Base-by-base conservation (phyloP, 2,797 vertebrate species). In the Phataginus tricuspis region DNA sequence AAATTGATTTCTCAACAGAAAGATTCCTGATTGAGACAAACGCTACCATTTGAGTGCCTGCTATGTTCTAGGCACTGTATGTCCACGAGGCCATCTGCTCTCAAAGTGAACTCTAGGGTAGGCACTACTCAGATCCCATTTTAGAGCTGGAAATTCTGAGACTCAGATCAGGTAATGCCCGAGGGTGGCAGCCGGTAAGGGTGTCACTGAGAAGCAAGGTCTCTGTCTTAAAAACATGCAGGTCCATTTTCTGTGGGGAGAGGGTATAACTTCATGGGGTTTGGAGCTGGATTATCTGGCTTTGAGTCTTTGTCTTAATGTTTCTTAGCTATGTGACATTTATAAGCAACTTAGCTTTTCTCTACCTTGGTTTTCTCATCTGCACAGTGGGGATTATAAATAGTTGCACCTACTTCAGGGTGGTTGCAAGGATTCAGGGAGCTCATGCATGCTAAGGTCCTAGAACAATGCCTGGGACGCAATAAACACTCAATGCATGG, bases 1-100 rank as follows among this genome's bases (percentile, higher is more conserved):
- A 78, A 61, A 68, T 90, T 80, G 63, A 51, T 31, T 96, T 96
- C 37, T 80, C 57, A 53, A 34, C 49, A 31, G 34, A 93, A 53
- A 51, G 75, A 90, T 77, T 91, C 39, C 49, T 77, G 85, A 79
- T 88, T 45, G 68, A 66, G 71, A 79, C 31, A 69, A 34, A 80
- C 14, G 59, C 13, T 57, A 31, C 5, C 16, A 68, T 72, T 85
- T 88, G 86, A 49, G 23, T 53, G 25, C 14, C 80, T 64, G 29
- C 61, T 61, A 1, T 71, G 7, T 74, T 45, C 31, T 31, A 23
- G 61, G 10, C 21, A 49, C 66, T 45, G 12, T 27, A 5, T 29
- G 19, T 72, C 39, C 42, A 34, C 15, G 29, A 59, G 39, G 12
- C 14, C 74, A 16, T 75, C 34, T 21, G 19, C 39, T n/a, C 51